phyloP scores from a whole-genome alignment of 1,140 invertebrate genomes.

The Drosophila sturtevanti region DNA sequence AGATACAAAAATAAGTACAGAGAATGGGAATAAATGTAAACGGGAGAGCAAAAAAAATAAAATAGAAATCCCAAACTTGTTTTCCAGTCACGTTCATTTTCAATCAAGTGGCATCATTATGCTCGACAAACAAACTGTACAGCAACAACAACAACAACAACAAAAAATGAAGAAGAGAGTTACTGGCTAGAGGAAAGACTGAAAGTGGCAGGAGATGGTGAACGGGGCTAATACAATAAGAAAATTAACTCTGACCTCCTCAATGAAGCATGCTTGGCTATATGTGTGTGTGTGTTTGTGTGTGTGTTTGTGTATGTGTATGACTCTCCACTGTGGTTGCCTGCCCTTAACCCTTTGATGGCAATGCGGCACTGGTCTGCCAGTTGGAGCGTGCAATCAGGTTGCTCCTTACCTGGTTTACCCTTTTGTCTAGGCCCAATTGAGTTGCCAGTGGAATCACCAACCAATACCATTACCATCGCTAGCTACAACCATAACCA shows the following conservation, averaged over 20 bases:
- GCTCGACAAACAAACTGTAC: slow-evolving; percentile 64
- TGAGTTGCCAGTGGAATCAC: not conserved
- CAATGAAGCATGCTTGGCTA: not conserved
- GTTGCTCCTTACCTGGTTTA: not conserved
- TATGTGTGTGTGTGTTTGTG: not conserved
- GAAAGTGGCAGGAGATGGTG: not conserved
- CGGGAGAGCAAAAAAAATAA: slow-evolving; percentile 38
- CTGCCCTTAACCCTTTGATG: slow-evolving; percentile 49
- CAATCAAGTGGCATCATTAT: slow-evolving; percentile 80
- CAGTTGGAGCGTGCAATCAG: slow-evolving; percentile 41
- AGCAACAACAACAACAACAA: slow-evolving; percentile 15
- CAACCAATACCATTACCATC: not conserved
- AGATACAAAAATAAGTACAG: slow-evolving; percentile 22
- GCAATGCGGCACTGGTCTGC: slow-evolving; percentile 4
- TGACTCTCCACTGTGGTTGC: slow-evolving; percentile 4
- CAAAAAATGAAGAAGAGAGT: slow-evolving; percentile 6
- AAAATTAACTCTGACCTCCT: slow-evolving; percentile 62
- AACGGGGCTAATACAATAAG: slow-evolving; percentile 69
- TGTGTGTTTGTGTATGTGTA: not conserved
- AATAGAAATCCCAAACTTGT: slow-evolving; percentile 64
- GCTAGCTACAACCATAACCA: slow-evolving; percentile 33
- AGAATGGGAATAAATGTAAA: slow-evolving; percentile 12
- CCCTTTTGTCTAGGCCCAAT: slow-evolving; percentile 40
- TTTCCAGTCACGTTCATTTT: slow-evolving; percentile 79
- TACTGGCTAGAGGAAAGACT: not conserved